Percentiles rank a stretch among this genome's conserved stretches.
phyloP scores from a whole-genome alignment of 2,797 vertebrate genomes.

The Alauda arvensis region DNA sequence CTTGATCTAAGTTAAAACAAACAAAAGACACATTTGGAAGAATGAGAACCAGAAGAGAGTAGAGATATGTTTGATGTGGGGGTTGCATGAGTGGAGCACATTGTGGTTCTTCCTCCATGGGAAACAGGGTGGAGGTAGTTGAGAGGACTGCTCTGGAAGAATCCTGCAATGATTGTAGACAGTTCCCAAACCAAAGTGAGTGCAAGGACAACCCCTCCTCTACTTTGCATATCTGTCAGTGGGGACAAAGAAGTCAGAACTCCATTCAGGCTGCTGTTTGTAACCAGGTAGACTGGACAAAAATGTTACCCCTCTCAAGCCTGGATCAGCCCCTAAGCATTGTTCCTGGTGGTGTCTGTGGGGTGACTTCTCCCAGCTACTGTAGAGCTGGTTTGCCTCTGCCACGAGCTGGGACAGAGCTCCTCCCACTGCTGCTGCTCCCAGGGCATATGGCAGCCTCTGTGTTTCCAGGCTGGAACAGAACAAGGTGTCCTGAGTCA shows the following conservation, averaged over 20 bases:
- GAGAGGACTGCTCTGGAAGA: not conserved
- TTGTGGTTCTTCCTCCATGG: not conserved
- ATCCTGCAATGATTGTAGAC: not conserved
- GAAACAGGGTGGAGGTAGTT: not conserved
- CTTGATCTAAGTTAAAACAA: not conserved
- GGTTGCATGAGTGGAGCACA: accelerated
- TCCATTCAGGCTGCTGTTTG: not conserved
- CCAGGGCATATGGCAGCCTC: not conserved
- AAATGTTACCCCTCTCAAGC: not conserved
- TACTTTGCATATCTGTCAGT: accelerated
- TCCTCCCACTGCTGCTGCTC: not conserved
- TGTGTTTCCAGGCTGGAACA: not conserved
- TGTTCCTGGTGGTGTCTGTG: accelerated
- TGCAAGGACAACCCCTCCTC: not conserved
- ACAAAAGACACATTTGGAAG: not conserved
- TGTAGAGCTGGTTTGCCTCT: not conserved
- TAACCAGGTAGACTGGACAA: not conserved
- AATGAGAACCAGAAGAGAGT: not conserved
- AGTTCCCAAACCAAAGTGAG: not conserved
- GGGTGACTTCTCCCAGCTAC: too few species aligned
- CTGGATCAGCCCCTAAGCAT: not conserved
- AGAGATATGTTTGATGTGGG: not conserved
- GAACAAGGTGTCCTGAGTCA: not conserved
- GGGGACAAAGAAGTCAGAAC: not conserved
- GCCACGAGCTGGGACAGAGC: accelerated